phyloP scores from a whole-genome alignment of 2,113 vertebrate genomes.

The Passer domesticus region DNA sequence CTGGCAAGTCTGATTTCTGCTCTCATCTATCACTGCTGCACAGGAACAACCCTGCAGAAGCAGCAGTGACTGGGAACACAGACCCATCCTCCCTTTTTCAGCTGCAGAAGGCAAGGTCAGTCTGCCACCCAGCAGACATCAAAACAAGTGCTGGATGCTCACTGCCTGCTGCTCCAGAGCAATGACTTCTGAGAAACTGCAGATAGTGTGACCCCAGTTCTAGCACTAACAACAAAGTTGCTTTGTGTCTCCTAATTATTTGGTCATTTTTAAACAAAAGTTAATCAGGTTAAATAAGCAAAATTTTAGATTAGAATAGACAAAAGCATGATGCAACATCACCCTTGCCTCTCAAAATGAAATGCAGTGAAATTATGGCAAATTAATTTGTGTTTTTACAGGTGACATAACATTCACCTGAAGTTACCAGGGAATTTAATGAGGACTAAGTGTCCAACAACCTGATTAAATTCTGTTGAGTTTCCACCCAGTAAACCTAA shows the following conservation, averaged over 20 bases:
- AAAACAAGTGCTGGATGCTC: neutral
- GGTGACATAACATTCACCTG: neutral
- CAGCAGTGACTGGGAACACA: neutral
- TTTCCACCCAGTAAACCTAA: neutral
- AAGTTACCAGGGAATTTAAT: neutral
- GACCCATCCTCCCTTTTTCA: rapidly evolving
- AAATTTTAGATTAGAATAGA: neutral
- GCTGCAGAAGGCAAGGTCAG: neutral
- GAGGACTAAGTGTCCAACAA: neutral
- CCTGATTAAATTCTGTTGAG: neutral
- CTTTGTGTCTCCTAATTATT: neutral
- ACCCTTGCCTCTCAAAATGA: neutral
- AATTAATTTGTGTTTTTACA: neutral
- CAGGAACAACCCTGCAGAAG: neutral
- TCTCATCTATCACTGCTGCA: neutral
- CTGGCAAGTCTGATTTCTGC: neutral
- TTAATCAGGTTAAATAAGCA: neutral
- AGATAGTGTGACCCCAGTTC: neutral
- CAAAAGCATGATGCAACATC: neutral
- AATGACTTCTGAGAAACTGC: neutral
- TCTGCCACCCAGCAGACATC: neutral
- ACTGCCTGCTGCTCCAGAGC: neutral
- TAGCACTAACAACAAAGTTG: neutral
- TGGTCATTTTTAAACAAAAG: neutral
- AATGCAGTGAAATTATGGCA: neutral